These are phyloP conservation scores for Chrysochloris asiatica DNA, from an alignment of 2,113 vertebrate genomes.

Conservation along the genomic window DNA sequence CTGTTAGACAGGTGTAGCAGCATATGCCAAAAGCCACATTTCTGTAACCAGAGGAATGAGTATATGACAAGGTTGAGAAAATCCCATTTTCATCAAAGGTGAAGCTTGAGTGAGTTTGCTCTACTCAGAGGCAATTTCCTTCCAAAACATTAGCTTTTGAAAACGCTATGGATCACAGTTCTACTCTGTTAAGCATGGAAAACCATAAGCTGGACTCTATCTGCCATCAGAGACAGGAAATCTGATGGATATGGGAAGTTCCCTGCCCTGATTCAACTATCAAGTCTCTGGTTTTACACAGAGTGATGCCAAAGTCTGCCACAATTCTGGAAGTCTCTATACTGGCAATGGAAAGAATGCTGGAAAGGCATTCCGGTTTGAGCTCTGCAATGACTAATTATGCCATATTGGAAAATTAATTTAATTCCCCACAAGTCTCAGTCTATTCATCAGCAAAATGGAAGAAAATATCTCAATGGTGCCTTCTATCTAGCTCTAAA, in stretches of 20 bases:
- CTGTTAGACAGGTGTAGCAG: no score
- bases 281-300: background rate
- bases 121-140: background rate
- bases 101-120: conserved; percentile 1
- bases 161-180: no score
- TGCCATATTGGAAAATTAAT: background rate
- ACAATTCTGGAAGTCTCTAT: background rate
- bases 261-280: background rate
- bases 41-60: background rate
- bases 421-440: background rate
- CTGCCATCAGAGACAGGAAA: background rate
- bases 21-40: background rate
- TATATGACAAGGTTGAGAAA: background rate
- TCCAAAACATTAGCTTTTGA: no score
- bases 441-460: background rate
- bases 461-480: background rate
- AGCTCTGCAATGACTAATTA: background rate
- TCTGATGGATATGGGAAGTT: background rate
- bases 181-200: no score
- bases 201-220: no score
- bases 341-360: background rate
- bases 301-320: background rate
- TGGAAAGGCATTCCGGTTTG: background rate
- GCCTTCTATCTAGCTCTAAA: background rate
- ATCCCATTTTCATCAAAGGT: background rate